Conservation (phyloP, 2,797 vertebrate genomes). For the Ctenosaura bakeri region DNA sequence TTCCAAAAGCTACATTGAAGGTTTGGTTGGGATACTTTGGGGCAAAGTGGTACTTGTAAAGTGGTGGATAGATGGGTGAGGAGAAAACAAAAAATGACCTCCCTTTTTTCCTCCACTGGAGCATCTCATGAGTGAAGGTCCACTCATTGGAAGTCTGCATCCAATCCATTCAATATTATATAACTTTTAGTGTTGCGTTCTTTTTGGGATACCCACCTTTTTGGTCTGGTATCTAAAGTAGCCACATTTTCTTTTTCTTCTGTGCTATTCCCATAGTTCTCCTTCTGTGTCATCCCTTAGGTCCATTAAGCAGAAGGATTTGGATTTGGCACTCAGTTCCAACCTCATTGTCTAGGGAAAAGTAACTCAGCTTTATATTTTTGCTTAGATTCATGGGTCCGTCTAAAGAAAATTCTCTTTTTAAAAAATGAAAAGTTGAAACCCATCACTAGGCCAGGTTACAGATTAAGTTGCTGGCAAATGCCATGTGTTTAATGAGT, state of each 20-base stretch:
- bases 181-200: too few relatives aligned
- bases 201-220: too few relatives aligned
- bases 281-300: neutral
- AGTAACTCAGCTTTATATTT: neutral
- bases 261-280: neutral
- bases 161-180: neutral
- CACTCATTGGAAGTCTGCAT: neutral
- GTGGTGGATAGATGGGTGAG: neutral
- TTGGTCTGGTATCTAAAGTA: too few relatives aligned
- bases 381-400: neutral
- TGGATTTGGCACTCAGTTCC: neutral
- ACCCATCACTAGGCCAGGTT: slow-evolving; percentile 55
- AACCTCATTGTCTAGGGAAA: neutral
- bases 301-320: neutral
- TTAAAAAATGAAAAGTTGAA: slow-evolving; percentile 38
- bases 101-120: neutral
- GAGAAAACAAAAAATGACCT: neutral
- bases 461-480: slow-evolving; percentile 51
- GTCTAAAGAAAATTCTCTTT: neutral
- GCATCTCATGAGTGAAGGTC: neutral
- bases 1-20: neutral
- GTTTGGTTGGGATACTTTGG: neutral
- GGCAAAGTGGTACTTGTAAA: neutral
- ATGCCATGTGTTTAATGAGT: slow-evolving; percentile 63
- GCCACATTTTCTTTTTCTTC: neutral